Evolutionary conservation across 2,797 vertebrate genomes (phyloP).

Genomic region (Parambassis ranga): DNA sequence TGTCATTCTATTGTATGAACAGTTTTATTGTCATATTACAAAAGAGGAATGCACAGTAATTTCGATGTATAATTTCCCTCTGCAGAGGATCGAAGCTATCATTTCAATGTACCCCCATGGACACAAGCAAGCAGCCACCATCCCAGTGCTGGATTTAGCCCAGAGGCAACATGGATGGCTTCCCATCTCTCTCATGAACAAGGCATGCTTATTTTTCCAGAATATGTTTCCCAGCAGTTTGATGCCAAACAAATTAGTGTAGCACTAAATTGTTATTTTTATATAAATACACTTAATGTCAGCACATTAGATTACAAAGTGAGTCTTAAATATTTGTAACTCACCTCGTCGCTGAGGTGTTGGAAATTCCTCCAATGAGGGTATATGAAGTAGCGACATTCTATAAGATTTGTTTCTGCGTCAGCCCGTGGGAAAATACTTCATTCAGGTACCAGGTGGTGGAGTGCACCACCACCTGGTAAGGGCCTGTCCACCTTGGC

Average conservation of each 20-base stretch:
- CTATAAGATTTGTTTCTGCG: slow-evolving; percentile 98
- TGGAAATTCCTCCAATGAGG: slow-evolving; percentile 93
- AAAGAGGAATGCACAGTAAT: background rate
- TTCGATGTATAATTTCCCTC: background rate
- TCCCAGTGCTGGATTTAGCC: slow-evolving; percentile 94
- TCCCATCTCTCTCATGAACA: slow-evolving; percentile 97
- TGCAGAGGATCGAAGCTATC: slow-evolving; percentile 92
- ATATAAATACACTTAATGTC: no score
- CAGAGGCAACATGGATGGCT: slow-evolving; percentile 98
- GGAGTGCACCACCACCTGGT: no score
- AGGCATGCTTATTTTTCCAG: slow-evolving; percentile 75
- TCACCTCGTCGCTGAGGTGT: slow-evolving; percentile 94
- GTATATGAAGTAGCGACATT: slow-evolving; percentile 99
- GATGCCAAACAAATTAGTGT: background rate
- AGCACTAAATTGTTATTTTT: no score
- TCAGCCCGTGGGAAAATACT: slow-evolving; percentile 94
- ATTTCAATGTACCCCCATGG: slow-evolving; percentile 91
- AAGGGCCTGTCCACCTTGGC: no score
- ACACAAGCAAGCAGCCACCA: slow-evolving; percentile 93
- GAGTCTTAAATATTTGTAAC: no score
- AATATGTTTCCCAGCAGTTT: slow-evolving; percentile 1
- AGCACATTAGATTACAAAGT: no score
- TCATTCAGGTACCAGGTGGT: no score
- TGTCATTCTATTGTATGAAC: background rate
- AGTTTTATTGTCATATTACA: background rate